Evolutionary conservation across 2,888 invertebrate species (phyloP), one percentile per base, ranked within the genome.

Genomic region (Eupithecia subumbrata): DNA sequence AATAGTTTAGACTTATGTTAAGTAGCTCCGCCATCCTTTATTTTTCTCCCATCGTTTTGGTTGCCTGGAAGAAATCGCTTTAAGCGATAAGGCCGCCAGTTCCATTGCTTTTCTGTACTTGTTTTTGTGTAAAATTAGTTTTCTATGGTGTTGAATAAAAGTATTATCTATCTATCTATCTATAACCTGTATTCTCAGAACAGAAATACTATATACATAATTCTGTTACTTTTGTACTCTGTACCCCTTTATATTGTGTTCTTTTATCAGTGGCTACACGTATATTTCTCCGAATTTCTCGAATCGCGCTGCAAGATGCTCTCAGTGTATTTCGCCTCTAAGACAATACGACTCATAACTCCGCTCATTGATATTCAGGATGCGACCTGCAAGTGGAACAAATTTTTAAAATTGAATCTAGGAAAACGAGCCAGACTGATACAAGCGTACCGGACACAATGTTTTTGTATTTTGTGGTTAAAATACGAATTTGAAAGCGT

Each of bases 361-460:
- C 84, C 79, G 45, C 79, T 83, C 86, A 90, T 93, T 92, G 90
- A 87, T 90, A 93, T 93, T 92, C 93, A 88, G 87, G 82, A 83
- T 81, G 87, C 90, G 88, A 87, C 83, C 84, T 80, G 84, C 83
- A 84, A 88, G 86, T 86, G 89, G 87, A 91, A 90, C 92, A 93
- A 92, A 92, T 92, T 92, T 91, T 92, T 90, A 92, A 92, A 93
- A 93, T 93, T 93, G 92, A 92, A 92, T 92, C 91, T 91, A 84
- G 85, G 81, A 84, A 84, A 88, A 89, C 87, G 86, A 88, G 84
- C 84, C 86, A 82, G 87, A 78, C 86, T 83, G 89, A 89, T 88
- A 91, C 88, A 85, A 84, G 82, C 81, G 83, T 84, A 83, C 84
- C 79, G 74, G 80, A 82, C 81, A 84, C 83, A 85, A 82, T 84